Evolutionary conservation across 2,797 vertebrate genomes (phyloP).

Genomic region (Mus caroli): DNA sequence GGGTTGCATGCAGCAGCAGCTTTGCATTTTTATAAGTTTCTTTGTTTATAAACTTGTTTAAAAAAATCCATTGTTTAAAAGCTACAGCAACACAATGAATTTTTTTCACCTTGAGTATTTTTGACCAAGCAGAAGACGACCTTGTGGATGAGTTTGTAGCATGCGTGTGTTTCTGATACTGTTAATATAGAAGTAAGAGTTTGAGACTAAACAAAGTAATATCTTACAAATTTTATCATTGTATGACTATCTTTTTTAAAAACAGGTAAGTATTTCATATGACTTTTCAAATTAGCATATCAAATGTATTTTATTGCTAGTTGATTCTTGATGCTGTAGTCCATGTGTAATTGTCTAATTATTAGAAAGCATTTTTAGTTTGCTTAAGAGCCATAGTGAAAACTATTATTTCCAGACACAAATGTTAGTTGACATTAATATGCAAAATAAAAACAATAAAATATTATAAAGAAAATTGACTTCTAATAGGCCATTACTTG

Average conservation of each 20-base stretch:
- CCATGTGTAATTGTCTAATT: conserved; percentile 38
- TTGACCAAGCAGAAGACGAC: neutral
- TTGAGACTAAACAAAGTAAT: conserved; percentile 25
- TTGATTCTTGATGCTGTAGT: conserved; percentile 49
- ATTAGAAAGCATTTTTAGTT: conserved; percentile 47
- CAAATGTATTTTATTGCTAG: conserved; percentile 52
- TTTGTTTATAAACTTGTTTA: conserved; percentile 86
- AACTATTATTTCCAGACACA: neutral
- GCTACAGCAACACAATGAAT: neutral
- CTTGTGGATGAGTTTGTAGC: neutral
- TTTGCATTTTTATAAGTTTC: conserved; percentile 91
- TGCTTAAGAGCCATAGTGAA: conserved; percentile 17
- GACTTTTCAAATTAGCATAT: conserved; percentile 66
- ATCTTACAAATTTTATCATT: conserved; percentile 27
- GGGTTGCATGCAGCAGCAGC: conserved; percentile 93
- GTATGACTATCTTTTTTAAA: conserved; percentile 65
- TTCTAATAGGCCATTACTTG: neutral
- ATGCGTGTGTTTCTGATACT: neutral
- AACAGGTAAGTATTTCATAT: conserved; percentile 38
- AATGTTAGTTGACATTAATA: conserved; percentile 13
- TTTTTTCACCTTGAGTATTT: neutral
- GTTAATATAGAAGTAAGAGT: conserved; percentile 53
- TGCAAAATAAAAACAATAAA: neutral
- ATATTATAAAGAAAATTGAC: conserved; percentile 52
- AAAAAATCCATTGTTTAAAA: conserved; percentile 25